Percentiles rank a stretch among this genome's conserved stretches.
These are phyloP conservation scores for Epinotia ramella DNA, from an alignment of 2,888 invertebrate genomes.

Conservation along the genomic window DNA sequence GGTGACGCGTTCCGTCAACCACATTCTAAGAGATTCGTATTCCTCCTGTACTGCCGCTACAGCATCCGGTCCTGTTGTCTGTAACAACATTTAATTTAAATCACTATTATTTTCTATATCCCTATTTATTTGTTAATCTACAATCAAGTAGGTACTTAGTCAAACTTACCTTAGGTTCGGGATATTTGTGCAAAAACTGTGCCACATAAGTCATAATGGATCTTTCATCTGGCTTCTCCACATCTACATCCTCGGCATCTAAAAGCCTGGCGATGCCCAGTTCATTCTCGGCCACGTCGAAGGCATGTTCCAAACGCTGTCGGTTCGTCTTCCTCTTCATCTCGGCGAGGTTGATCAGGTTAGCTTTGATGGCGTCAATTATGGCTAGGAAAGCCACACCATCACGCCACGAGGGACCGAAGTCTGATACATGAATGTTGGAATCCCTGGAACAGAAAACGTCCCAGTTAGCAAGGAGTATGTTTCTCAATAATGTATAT, in stretches of 20 bases:
- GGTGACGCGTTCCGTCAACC: slow-evolving; percentile 92
- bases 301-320: slow-evolving; percentile 95
- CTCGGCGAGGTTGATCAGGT: slow-evolving; percentile 94
- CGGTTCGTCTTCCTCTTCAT: slow-evolving; percentile 91
- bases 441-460: slow-evolving; percentile 86
- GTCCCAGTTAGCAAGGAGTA: neutral
- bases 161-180: slow-evolving; percentile 90
- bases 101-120: neutral
- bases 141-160: neutral
- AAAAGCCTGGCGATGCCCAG: slow-evolving; percentile 96
- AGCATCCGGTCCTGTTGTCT: slow-evolving; percentile 89
- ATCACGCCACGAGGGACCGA: slow-evolving; percentile 98
- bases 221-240: slow-evolving; percentile 97
- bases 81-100: slow-evolving; percentile 29
- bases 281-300: slow-evolving; percentile 95
- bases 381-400: slow-evolving; percentile 98
- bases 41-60: slow-evolving; percentile 92
- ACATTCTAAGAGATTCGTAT: slow-evolving; percentile 91
- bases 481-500: neutral
- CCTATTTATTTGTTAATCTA: neutral
- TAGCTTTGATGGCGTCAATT: slow-evolving; percentile 97
- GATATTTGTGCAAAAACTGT: slow-evolving; percentile 98
- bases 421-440: slow-evolving; percentile 96
- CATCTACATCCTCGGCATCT: slow-evolving; percentile 98
- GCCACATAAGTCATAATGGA: slow-evolving; percentile 99